These are phyloP conservation scores for Aphelinus atriplicis DNA, from an alignment of 1,140 invertebrate genomes.

Conservation along the genomic window DNA sequence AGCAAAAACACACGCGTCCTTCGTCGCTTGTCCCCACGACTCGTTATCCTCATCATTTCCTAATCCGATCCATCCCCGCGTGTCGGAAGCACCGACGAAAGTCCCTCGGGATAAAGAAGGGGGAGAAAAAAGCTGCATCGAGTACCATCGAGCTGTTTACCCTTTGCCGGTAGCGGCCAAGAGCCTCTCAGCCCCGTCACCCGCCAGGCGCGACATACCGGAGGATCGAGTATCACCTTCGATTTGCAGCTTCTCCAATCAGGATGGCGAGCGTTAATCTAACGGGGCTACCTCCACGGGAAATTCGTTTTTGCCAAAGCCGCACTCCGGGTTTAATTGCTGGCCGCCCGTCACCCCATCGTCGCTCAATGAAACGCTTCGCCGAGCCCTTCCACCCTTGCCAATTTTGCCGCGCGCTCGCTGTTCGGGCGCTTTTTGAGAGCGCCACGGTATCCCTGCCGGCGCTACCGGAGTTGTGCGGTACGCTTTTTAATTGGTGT, in stretches of 20 bases:
- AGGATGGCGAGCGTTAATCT: slow-evolving; percentile 11
- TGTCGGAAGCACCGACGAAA: background rate
- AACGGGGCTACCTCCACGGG: background rate
- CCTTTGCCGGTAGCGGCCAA: too few relatives aligned
- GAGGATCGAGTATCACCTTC: background rate
- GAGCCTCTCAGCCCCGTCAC: too few relatives aligned
- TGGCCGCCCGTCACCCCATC: background rate
- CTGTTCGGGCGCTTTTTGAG: too few relatives aligned
- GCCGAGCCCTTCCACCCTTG: too few relatives aligned
- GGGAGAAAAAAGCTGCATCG: slow-evolving; percentile 3
- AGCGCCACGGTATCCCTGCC: too few relatives aligned
- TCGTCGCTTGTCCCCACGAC: too few relatives aligned
- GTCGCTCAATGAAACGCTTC: background rate
- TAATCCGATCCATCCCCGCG: background rate
- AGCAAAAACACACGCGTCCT: too few relatives aligned
- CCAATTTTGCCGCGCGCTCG: too few relatives aligned
- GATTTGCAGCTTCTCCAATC: slow-evolving; percentile 23
- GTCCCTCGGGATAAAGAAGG: background rate
- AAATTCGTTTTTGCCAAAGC: slow-evolving; percentile 27
- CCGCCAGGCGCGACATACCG: too few relatives aligned
- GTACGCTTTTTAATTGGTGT: too few relatives aligned
- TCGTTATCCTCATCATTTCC: too few relatives aligned
- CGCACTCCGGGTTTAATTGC: slow-evolving; percentile 16
- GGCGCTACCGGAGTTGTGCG: too few relatives aligned
- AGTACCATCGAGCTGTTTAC: background rate